These are phyloP conservation scores for Tenthredo livida DNA, from an alignment of 2,888 invertebrate species.

Conservation along the genomic window DNA sequence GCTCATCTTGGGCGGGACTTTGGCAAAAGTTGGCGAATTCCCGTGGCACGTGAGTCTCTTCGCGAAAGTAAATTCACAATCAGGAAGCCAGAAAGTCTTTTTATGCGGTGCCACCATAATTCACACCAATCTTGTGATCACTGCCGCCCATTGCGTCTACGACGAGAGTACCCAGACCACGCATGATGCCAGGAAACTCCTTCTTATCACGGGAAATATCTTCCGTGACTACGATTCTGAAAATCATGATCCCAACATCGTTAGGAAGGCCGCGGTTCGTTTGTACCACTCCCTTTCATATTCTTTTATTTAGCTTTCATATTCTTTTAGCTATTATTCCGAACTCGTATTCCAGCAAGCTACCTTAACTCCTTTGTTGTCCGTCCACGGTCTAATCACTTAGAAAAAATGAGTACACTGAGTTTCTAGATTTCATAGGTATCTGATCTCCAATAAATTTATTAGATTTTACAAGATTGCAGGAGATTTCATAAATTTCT, in stretches of 20 bases:
- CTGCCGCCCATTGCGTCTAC: conserved; percentile 77
- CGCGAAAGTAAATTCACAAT: conserved; percentile 50
- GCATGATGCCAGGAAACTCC: conserved; percentile 62
- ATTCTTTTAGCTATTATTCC: not conserved
- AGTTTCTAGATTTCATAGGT: not conserved
- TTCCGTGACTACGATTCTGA: conserved; percentile 69
- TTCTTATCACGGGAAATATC: conserved; percentile 73
- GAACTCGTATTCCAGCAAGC: not conserved
- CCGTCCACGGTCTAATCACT: too few relatives aligned
- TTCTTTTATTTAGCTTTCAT: not conserved
- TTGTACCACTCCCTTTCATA: not conserved
- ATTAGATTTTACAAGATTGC: not conserved
- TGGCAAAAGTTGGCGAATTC: conserved; percentile 68
- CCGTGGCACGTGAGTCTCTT: conserved; percentile 77
- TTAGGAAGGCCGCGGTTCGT: conserved; percentile 66
- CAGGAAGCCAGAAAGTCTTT: conserved; percentile 63
- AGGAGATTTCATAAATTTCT: not conserved
- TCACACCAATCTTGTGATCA: conserved; percentile 71
- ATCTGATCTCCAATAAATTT: not conserved
- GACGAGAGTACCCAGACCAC: conserved; percentile 62
- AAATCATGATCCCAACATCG: conserved; percentile 61
- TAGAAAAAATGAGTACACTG: not conserved
- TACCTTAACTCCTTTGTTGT: not conserved
- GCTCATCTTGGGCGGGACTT: not conserved
- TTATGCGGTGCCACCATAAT: conserved; percentile 77